Percentiles rank a stretch among this genome's conserved stretches.
Evolutionary conservation across 2,797 vertebrate genomes (phyloP).

Genomic region (Sylvilagus floridanus): DNA sequence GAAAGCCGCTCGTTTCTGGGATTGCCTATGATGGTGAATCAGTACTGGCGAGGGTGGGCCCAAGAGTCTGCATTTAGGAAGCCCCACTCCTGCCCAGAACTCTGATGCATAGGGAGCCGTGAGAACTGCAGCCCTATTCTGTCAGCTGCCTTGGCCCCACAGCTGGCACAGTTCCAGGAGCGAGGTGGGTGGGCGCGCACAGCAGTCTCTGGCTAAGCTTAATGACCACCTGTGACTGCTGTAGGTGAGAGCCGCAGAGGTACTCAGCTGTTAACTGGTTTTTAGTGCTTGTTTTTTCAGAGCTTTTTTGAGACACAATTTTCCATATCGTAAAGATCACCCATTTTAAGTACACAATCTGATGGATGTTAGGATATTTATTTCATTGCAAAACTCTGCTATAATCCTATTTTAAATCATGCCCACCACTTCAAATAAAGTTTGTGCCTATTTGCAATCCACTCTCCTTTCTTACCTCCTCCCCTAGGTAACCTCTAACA

Average conservation of each 20-base stretch:
- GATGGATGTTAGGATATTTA: neutral
- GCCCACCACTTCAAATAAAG: neutral
- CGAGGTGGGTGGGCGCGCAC: neutral
- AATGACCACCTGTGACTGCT: neutral
- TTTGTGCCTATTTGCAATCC: neutral
- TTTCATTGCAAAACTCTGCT: neutral
- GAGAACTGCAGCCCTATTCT: neutral
- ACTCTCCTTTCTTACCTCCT: neutral
- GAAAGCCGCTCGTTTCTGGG: neutral
- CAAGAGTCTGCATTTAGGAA: neutral
- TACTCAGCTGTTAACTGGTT: neutral
- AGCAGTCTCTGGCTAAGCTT: neutral
- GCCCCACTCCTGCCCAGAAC: neutral
- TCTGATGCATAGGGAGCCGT: neutral
- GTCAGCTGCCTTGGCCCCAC: neutral
- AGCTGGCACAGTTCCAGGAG: neutral
- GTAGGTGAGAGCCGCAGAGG: neutral
- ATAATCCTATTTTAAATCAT: neutral
- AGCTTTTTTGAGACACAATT: neutral
- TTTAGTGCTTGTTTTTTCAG: neutral
- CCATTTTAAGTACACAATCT: neutral
- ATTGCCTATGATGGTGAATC: neutral
- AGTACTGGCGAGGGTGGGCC: neutral
- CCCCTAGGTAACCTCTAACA: neutral
- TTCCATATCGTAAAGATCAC: neutral